Percentiles rank a stretch among this genome's conserved stretches.
phyloP scores from a whole-genome alignment of 2,888 invertebrate genomes.

The Tenthredo amoena region DNA sequence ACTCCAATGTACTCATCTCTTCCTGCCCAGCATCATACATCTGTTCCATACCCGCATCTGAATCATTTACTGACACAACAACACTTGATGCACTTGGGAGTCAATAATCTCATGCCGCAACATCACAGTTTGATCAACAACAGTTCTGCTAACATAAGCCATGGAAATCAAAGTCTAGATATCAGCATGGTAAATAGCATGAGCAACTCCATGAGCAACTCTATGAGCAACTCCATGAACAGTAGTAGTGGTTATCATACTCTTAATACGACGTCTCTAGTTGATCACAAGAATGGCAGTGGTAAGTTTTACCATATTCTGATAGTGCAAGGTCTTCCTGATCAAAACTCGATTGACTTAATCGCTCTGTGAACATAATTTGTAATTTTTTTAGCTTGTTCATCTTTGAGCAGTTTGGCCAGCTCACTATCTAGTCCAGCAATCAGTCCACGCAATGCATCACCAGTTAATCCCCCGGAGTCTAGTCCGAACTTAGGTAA shows the following conservation, averaged over 20 bases:
- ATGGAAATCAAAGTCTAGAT: conserved; percentile 19
- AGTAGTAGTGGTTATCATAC: conserved; percentile 81
- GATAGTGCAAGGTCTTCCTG: not conserved
- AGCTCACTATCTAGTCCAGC: conserved; percentile 79
- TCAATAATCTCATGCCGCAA: conserved; percentile 64
- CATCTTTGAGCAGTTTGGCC: conserved; percentile 78
- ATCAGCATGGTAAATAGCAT: conserved; percentile 24
- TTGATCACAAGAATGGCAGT: conserved; percentile 78
- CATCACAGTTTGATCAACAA: conserved; percentile 65
- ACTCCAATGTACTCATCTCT: conserved; percentile 72
- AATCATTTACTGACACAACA: conserved; percentile 74
- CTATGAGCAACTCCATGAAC: conserved; percentile 62
- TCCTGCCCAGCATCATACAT: conserved; percentile 62
- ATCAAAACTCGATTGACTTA: not conserved
- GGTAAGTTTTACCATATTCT: conserved; percentile 61
- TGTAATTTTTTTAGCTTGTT: conserved; percentile 69
- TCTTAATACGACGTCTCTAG: conserved; percentile 79
- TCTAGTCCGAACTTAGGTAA: conserved; percentile 68
- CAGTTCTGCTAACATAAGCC: conserved; percentile 52
- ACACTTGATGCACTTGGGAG: conserved; percentile 68
- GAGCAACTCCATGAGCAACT: conserved; percentile 56
- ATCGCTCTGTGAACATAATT: not conserved
- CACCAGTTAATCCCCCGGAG: conserved; percentile 76
- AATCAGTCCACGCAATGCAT: conserved; percentile 79
- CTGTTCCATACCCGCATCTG: conserved; percentile 69